phyloP scores from a whole-genome alignment of 2,888 invertebrate genomes.

The Liodrosophila aerea region DNA sequence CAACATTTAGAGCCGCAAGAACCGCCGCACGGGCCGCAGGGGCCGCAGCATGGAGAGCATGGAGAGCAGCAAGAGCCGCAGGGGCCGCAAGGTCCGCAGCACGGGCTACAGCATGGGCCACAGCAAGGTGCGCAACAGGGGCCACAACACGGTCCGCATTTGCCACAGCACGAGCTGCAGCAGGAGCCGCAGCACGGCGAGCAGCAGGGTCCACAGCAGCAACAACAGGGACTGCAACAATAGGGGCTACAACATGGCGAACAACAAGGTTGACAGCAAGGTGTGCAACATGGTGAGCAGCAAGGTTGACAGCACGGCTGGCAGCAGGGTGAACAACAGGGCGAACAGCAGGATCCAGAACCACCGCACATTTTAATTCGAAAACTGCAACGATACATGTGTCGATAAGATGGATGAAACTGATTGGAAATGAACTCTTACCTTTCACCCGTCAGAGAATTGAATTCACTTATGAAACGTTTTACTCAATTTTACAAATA shows the following conservation, averaged over 20 bases:
- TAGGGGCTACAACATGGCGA: slow-evolving; percentile 40
- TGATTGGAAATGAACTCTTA: slow-evolving; percentile 17
- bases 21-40: slow-evolving; percentile 23
- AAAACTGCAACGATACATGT: neutral
- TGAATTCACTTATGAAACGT: slow-evolving; percentile 37
- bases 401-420: neutral
- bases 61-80: slow-evolving; percentile 37
- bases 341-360: slow-evolving; percentile 33
- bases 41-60: slow-evolving; percentile 29
- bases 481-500: slow-evolving; percentile 1
- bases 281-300: slow-evolving; percentile 32
- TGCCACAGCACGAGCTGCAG: slow-evolving; percentile 25
- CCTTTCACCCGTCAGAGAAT: slow-evolving; percentile 67
- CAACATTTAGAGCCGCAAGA: slow-evolving; percentile 46
- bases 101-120: slow-evolving; percentile 31
- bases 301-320: slow-evolving; percentile 39
- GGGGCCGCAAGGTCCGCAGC: slow-evolving; percentile 34
- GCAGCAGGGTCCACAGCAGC: slow-evolving; percentile 36
- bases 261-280: slow-evolving; percentile 47
- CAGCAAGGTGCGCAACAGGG: slow-evolving; percentile 39
- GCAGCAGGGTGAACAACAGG: slow-evolving; percentile 37
- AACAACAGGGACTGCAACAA: slow-evolving; percentile 43
- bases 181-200: neutral
- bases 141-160: slow-evolving; percentile 40
- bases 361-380: slow-evolving; percentile 58